Base-by-base conservation (phyloP, 2,113 vertebrate species). In the Hippocampus comes region DNA sequence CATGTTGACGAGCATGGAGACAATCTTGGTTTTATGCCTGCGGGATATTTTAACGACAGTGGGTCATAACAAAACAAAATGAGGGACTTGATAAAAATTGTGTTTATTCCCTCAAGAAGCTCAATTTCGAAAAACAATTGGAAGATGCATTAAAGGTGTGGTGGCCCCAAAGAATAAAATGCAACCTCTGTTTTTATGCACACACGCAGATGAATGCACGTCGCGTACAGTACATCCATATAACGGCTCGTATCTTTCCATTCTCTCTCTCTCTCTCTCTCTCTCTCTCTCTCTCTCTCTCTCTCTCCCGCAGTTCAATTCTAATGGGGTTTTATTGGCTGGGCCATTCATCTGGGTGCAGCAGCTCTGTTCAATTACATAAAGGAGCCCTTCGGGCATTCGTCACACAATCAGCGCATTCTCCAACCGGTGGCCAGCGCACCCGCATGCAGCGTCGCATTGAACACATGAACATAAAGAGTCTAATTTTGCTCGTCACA, bases 321-420 rank as follows among this genome's bases (percentile, higher is more conserved):
- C 70, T 90, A 91, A 92, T 91, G 83, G 86, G 80, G 82, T 90
- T 61, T 89, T 88, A 91, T 86, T 85, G 84, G 89, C 88, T 87
- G 71, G 64, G 73, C 72, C 69, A 87, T 91, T 87, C 82, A 88
- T 91, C 86, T 72, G 76, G 80, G 86, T 82, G 82, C 79, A 74
- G 77, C 82, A 84, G 84, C 84, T 77, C 83, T 78, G 78, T 87
- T 88, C 83, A 91, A 88, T 87, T 89, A 86, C 87, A 85, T 83
- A 83, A 89, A 76, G 71, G 69, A 82, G 73, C 81, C 86, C 78
- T 68, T 66, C 25, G 71, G 87, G 83, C 68, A 78, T 51, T 83
- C 73, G 76, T 25, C 76, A 86, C 83, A 86, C 85, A 85, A 89
- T 86, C 85, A 81, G 78, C 77, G 75, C 76, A 69, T 66, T 81